Evolutionary conservation across 2,888 invertebrate genomes (phyloP), one percentile per base, ranked within the genome.

Genomic region (Cosmia pyralina): DNA sequence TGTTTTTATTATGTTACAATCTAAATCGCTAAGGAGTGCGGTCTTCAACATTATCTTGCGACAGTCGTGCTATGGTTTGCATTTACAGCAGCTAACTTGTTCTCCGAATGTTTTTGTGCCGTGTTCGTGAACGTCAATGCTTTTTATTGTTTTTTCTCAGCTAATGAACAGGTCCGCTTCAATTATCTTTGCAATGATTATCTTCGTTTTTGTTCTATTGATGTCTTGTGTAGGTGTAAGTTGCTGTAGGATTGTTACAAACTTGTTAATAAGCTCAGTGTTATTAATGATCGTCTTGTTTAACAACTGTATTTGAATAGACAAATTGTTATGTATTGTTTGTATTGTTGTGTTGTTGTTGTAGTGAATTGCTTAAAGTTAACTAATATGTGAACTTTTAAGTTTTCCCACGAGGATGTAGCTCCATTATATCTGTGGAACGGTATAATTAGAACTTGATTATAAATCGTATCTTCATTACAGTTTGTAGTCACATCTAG

Each of bases 401-500:
- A 44, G 58, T 22, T 63, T 80, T 84, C 80, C 68, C 83, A 83
- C 75, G 67, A 71, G 70, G 69, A 83, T 76, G 48, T 68, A 63
- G 19, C 60, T 65, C n/a, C 50, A 72, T 66, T 78, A 65, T 79
- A 15, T 50, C 38, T 65, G 46, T 50, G 77, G 63, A 80, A 74
- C 65, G 67, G 46, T 66, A 60, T 22, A 64, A 59, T 58, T 71
- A 46, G 57, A 62, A 69, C 55, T 63, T 69, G 46, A 74, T 72
- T 72, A 68, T 67, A 71, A 52, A 72, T 70, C 55, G n/a, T 72
- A 72, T 77, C 88, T 90, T 91, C 86, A 88, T 91, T 89, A 89
- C 87, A 86, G 70, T 91, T 86, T 90, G 86, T 91, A 77, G n/a
- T 52, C 50, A 91, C 34, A 91, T 90, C 90, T 91, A 87, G 88